Percentiles rank a stretch among this genome's conserved stretches.
phyloP scores from a whole-genome alignment of 1,140 invertebrate species.

The Gonatopus flavifemur region DNA sequence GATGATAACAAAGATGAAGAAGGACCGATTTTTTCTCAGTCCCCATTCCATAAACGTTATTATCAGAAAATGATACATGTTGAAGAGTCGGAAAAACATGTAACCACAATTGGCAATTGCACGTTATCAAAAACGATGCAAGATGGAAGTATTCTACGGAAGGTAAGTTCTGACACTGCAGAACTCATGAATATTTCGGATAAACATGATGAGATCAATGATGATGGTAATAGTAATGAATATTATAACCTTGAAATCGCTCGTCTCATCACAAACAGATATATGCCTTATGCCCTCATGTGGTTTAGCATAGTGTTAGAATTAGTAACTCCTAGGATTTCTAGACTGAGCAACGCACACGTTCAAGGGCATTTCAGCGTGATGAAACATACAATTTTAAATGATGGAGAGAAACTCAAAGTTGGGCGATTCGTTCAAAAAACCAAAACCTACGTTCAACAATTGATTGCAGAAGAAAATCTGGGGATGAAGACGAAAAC shows the following conservation, averaged over 20 bases:
- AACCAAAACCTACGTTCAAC: neutral
- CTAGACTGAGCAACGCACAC: conserved; percentile 17
- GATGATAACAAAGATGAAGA: neutral
- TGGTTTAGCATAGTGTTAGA: conserved; percentile 12
- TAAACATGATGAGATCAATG: neutral
- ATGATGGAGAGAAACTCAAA: conserved; percentile 2
- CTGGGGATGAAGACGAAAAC: no score
- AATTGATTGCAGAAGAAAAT: conserved; percentile 1
- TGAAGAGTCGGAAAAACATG: no score
- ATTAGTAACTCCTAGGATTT: neutral
- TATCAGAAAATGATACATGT: no score
- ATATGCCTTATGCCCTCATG: conserved; percentile 14
- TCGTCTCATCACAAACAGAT: neutral
- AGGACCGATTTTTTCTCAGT: no score
- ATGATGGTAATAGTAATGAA: neutral
- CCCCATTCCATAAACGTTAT: no score
- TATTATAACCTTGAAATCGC: conserved; percentile 7
- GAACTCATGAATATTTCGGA: neutral
- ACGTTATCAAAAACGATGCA: conserved; percentile 1
- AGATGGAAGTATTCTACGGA: neutral
- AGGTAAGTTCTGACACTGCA: neutral
- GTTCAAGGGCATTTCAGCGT: conserved; percentile 9
- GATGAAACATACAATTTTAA: conserved; percentile 5
- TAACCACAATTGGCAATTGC: neutral
- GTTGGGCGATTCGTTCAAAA: conserved; percentile 7